These are phyloP conservation scores for Ectemnius cavifrons DNA, from an alignment of 2,888 invertebrate genomes.

Conservation along the genomic window DNA sequence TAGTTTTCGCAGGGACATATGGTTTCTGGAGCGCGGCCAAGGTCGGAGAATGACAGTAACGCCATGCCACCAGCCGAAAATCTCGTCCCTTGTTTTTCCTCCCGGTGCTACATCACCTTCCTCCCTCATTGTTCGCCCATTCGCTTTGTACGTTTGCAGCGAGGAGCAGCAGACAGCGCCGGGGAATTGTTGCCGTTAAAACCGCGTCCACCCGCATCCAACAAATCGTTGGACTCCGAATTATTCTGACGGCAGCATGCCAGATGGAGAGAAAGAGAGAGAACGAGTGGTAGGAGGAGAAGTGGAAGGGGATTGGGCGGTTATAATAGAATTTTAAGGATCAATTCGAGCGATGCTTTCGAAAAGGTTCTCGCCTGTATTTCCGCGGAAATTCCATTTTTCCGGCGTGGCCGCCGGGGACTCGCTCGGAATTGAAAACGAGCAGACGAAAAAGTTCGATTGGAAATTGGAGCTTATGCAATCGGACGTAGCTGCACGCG, in stretches of 20 bases:
- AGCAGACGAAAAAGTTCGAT: constrained; percentile 29
- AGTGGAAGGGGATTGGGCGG: neutral
- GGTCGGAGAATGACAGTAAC: constrained; percentile 21
- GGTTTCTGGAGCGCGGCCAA: constrained; percentile 48
- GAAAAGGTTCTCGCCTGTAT: neutral
- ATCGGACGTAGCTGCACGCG: constrained; percentile 42
- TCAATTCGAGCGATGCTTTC: constrained; percentile 9
- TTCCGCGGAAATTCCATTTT: constrained; percentile 32
- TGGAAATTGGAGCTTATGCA: constrained; percentile 51
- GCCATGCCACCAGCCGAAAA: neutral
- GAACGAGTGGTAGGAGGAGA: neutral
- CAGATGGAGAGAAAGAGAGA: no score
- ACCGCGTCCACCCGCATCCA: neutral
- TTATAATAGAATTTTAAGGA: constrained; percentile 1
- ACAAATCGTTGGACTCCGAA: neutral
- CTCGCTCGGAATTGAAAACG: constrained; percentile 32
- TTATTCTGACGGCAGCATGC: neutral
- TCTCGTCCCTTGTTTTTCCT: constrained; percentile 1
- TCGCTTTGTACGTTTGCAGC: neutral
- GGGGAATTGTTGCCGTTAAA: neutral
- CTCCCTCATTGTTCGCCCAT: neutral
- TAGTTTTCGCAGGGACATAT: constrained; percentile 31
- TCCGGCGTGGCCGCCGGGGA: neutral
- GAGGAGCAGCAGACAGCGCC: neutral
- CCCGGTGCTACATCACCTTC: neutral